Conservation (phyloP, 2,113 vertebrate species). For the Plectropomus leopardus region DNA sequence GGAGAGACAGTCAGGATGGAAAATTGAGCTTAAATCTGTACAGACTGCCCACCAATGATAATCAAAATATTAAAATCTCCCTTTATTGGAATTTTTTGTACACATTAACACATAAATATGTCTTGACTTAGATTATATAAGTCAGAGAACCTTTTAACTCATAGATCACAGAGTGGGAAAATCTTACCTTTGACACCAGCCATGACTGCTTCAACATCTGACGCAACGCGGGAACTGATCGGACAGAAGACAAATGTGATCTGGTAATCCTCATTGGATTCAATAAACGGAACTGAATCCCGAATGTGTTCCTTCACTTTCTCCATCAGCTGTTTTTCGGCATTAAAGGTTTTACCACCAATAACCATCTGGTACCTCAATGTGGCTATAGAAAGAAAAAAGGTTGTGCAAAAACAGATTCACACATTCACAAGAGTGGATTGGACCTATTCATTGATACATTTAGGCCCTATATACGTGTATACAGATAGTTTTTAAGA, state of each 20-base stretch:
- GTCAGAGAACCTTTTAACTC: not conserved
- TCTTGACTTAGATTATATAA: not conserved
- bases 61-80: no score
- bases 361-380: slow-evolving; percentile 33
- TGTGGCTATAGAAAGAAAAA: not conserved
- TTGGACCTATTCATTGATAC: no score
- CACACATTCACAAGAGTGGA: not conserved
- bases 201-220: slow-evolving; percentile 39
- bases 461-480: no score
- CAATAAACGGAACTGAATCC: rapidly evolving
- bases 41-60: not conserved
- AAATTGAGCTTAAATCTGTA: not conserved
- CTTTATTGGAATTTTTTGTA: no score
- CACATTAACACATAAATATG: not conserved
- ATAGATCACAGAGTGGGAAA: not conserved
- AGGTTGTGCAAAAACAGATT: not conserved
- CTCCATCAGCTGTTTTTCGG: not conserved
- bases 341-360: slow-evolving; percentile 25
- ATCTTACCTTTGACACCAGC: slow-evolving; percentile 7
- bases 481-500: no score
- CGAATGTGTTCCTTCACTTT: not conserved
- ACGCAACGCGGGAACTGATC: slow-evolving; percentile 13
- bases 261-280: rapidly evolving
- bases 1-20: rapidly evolving
- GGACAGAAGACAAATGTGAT: slow-evolving; percentile 67